Percentiles rank a stretch among this genome's conserved stretches.
Evolutionary conservation across 2,797 vertebrate genomes (phyloP).

Genomic region (Glyptemys insculpta): DNA sequence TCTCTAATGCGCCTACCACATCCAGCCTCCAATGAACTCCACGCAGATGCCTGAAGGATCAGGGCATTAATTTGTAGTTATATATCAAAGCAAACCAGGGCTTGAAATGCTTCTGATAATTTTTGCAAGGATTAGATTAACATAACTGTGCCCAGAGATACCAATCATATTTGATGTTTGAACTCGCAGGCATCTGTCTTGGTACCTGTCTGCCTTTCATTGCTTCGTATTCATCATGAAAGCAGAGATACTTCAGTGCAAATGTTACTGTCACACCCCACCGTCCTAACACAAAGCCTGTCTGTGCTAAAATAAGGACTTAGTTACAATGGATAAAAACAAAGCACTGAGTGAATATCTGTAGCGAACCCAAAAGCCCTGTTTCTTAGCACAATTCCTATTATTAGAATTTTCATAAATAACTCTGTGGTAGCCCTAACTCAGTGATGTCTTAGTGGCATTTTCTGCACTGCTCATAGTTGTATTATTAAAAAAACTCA

Average conservation of each 20-base stretch:
- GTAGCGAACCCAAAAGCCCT: not conserved
- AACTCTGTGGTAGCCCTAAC: slow-evolving; percentile 30
- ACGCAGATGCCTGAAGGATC: not conserved
- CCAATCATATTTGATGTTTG: not conserved
- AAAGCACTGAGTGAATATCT: not conserved
- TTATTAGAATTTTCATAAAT: slow-evolving; percentile 46
- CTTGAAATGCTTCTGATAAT: not conserved
- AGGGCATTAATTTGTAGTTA: not conserved
- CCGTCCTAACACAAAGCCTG: not conserved
- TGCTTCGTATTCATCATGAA: not conserved
- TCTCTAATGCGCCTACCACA: not conserved
- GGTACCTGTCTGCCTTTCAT: not conserved
- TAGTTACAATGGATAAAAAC: not conserved
- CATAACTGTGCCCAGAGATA: not conserved
- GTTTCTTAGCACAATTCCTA: not conserved
- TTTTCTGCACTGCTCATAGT: not conserved
- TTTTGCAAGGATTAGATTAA: not conserved
- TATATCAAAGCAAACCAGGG: not conserved
- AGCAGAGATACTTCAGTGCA: not conserved
- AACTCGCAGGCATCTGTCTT: not conserved
- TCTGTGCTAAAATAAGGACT: not conserved
- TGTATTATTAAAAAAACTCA: slow-evolving; percentile 23
- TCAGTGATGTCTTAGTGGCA: not conserved
- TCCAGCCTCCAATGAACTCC: not conserved
- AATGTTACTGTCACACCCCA: not conserved